phyloP scores from a whole-genome alignment of 2,888 invertebrate species.

The Labia minor region DNA sequence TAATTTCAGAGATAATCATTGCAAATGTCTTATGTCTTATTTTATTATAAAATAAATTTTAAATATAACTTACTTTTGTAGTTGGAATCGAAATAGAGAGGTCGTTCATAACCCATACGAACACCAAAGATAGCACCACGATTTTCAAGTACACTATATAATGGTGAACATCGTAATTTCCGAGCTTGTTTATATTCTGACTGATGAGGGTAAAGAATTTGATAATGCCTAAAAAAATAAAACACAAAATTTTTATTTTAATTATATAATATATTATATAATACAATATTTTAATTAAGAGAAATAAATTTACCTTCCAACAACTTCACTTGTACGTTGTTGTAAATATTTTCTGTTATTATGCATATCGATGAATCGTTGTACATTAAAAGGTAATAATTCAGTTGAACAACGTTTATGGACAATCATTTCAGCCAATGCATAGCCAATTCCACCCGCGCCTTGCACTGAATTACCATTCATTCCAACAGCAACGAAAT shows the following conservation, averaged over 20 bases:
- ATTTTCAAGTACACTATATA: constrained; percentile 54
- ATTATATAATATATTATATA: not conserved
- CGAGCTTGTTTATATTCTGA: constrained; percentile 50
- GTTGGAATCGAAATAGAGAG: constrained; percentile 53
- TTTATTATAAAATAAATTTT: not conserved
- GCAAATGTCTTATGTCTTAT: no score
- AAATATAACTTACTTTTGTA: constrained; percentile 38
- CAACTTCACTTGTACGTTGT: constrained; percentile 52
- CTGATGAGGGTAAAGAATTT: constrained; percentile 46
- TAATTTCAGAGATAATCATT: not conserved
- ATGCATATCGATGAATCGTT: constrained; percentile 53
- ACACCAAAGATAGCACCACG: constrained; percentile 57
- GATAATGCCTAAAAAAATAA: constrained; percentile 40
- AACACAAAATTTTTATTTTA: not conserved
- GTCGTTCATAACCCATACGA: constrained; percentile 59
- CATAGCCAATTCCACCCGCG: constrained; percentile 59
- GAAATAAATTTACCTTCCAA: constrained; percentile 41
- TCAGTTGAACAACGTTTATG: constrained; percentile 52
- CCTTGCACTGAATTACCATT: constrained; percentile 57
- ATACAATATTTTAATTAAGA: no score
- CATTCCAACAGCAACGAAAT: constrained; percentile 63
- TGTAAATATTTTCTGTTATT: constrained; percentile 50
- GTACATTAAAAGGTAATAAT: constrained; percentile 51
- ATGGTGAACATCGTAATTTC: constrained; percentile 52
- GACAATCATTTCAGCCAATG: constrained; percentile 57